A percentile compares a stretch with the other conserved stretches of the same genome.
Conservation (phyloP, 1,140 invertebrate genomes). For the Eupristina koningsbergeri region DNA sequence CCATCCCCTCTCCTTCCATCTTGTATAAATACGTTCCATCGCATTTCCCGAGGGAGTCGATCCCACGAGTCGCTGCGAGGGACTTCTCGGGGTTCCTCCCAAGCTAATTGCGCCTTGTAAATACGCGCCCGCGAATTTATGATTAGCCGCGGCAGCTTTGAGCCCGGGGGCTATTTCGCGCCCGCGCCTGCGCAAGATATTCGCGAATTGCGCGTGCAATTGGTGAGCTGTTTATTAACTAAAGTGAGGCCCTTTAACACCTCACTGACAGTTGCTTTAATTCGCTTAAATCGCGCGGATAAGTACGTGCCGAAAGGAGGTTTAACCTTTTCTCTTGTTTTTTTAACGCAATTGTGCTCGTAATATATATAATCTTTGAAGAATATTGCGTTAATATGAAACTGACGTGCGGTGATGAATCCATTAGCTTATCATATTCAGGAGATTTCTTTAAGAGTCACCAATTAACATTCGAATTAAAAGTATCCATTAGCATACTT, state of each 20-base stretch:
- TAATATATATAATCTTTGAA: neutral
- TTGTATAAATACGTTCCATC: constrained; percentile 31
- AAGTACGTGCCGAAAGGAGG: neutral
- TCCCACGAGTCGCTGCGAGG: constrained; percentile 45
- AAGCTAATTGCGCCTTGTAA: constrained; percentile 63
- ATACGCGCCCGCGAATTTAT: constrained; percentile 56
- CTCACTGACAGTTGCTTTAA: neutral
- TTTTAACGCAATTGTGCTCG: neutral
- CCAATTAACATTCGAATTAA: neutral
- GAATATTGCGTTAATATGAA: neutral
- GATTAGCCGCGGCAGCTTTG: constrained; percentile 23
- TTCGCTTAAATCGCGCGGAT: neutral
- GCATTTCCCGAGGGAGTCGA: constrained; percentile 21
- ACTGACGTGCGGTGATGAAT: neutral
- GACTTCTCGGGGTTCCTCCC: constrained; percentile 48
- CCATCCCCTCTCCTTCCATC: too few species aligned
- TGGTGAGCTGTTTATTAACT: neutral
- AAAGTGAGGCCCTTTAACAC: neutral
- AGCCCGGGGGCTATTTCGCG: constrained; percentile 57
- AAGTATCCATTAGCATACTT: neutral
- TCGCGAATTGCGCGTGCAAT: neutral
- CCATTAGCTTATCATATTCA: neutral
- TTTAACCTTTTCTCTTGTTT: neutral
- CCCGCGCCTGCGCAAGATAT: constrained; percentile 27
- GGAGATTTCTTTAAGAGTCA: neutral